These are phyloP conservation scores for Dendroctonus ponderosae DNA, from an alignment of 1,140 invertebrate genomes.

Conservation along the genomic window DNA sequence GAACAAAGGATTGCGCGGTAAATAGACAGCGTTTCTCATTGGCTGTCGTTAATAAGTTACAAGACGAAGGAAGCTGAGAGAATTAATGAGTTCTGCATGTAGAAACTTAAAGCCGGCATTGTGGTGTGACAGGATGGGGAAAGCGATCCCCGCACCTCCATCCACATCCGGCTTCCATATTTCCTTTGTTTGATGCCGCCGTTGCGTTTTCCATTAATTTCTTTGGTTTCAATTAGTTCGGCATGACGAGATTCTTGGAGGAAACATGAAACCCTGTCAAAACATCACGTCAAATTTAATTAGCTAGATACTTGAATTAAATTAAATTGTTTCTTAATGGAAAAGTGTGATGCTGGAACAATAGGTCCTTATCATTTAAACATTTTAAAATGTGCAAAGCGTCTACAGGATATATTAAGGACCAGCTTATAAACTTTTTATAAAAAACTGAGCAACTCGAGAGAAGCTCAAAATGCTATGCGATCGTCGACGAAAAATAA, in stretches of 20 bases:
- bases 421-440: no score
- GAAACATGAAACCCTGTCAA: constrained; percentile 23
- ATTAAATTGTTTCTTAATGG: no score
- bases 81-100: constrained; percentile 44
- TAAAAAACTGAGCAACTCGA: no score
- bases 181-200: constrained; percentile 25
- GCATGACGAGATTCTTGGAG: constrained; percentile 17
- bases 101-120: constrained; percentile 37
- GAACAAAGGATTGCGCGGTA: constrained; percentile 42
- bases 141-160: background rate
- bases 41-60: constrained; percentile 45
- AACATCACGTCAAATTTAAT: constrained; percentile 14
- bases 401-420: no score
- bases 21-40: constrained; percentile 45
- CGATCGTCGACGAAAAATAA: no score
- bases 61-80: constrained; percentile 43
- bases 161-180: constrained; percentile 13
- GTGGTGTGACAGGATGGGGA: constrained; percentile 36
- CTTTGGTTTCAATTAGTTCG: constrained; percentile 34
- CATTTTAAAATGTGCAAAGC: no score
- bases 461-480: no score
- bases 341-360: no score
- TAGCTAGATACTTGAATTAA: background rate
- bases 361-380: no score
- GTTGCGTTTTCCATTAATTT: constrained; percentile 35